These are phyloP conservation scores for Rhorus exstirpatorius DNA, from an alignment of 2,888 invertebrate genomes.

Conservation along the genomic window DNA sequence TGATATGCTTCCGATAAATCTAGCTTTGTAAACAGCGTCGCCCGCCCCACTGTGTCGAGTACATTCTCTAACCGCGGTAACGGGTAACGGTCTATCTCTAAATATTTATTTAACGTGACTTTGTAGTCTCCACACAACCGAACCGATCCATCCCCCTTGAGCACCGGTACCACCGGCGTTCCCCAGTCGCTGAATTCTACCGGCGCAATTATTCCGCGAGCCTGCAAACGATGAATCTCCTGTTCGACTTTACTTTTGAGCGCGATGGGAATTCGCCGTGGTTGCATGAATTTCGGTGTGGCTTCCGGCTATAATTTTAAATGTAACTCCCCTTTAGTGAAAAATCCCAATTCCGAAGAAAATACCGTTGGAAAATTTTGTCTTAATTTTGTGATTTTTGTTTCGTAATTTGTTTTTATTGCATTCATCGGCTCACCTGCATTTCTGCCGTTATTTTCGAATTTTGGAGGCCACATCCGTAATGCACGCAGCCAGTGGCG, in stretches of 20 bases:
- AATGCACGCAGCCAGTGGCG: background rate
- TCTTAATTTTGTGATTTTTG: conserved; percentile 7
- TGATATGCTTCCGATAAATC: conserved; percentile 81
- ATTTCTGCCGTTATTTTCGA: background rate
- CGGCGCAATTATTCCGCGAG: conserved; percentile 23
- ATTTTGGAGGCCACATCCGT: too few species aligned
- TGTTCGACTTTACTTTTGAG: background rate
- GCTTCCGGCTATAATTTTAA: conserved; percentile 60
- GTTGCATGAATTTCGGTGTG: conserved; percentile 69
- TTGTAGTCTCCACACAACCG: background rate
- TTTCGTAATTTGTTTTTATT: conserved; percentile 5
- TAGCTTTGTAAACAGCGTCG: conserved; percentile 76
- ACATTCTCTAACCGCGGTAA: conserved; percentile 70
- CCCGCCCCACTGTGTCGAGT: conserved; percentile 65
- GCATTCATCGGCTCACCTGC: conserved; percentile 18
- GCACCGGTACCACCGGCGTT: conserved; percentile 14
- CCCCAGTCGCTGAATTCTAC: conserved; percentile 3
- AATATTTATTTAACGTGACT: conserved; percentile 5
- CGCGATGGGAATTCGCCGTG: conserved; percentile 12
- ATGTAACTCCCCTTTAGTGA: conserved; percentile 37
- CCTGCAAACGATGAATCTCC: background rate
- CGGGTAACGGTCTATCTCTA: conserved; percentile 48
- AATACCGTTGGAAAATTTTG: conserved; percentile 20
- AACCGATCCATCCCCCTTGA: background rate
- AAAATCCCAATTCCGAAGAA: conserved; percentile 33